A percentile compares a stretch with the other conserved stretches of the same genome.
Evolutionary conservation across 2,797 vertebrate species (phyloP).

Genomic region (Cheirogaleus major): DNA sequence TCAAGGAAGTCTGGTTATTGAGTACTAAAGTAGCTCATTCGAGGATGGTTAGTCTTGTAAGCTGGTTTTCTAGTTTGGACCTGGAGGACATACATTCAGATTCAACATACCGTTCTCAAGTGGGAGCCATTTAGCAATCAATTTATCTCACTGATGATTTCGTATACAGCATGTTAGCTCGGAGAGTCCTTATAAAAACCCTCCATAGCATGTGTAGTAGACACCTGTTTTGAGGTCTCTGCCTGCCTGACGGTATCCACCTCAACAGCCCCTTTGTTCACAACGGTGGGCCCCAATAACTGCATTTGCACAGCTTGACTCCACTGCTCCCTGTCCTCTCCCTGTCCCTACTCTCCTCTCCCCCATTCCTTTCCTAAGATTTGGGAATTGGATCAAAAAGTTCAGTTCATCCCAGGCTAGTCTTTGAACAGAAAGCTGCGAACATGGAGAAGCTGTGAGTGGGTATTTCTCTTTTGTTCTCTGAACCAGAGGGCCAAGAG

Average conservation of each 20-base stretch:
- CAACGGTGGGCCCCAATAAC: neutral
- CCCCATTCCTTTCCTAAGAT: neutral
- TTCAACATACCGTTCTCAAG: neutral
- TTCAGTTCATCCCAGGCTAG: neutral
- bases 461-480: neutral
- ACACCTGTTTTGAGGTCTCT: neutral
- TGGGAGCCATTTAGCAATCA: neutral
- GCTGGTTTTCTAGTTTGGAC: neutral
- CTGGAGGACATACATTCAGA: neutral
- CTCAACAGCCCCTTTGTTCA: neutral
- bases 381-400: neutral
- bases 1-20: neutral
- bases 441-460: neutral
- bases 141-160: neutral
- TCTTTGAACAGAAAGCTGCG: neutral
- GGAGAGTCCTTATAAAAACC: neutral
- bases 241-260: neutral
- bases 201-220: neutral
- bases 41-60: neutral
- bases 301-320: neutral
- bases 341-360: neutral
- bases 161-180: neutral
- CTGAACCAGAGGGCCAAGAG: neutral
- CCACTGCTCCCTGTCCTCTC: fast-evolving
- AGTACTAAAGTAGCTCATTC: neutral